These are phyloP conservation scores for Tetragnatha versicolor DNA, from an alignment of 1,140 invertebrate species.

Conservation along the genomic window DNA sequence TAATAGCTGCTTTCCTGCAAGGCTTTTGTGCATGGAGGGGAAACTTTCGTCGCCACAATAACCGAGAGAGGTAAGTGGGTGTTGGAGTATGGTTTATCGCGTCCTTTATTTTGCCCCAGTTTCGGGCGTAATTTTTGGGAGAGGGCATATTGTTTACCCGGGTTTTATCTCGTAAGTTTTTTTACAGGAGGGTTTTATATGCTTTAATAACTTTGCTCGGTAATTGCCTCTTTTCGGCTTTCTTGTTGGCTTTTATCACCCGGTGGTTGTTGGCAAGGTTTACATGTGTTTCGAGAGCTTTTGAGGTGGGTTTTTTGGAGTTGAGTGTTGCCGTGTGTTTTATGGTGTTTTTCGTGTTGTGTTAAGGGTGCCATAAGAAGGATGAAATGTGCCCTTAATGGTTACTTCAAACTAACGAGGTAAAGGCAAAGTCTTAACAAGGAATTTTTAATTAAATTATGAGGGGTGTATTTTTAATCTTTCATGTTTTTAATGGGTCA, in stretches of 20 bases:
- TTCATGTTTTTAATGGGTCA: too few relatives aligned
- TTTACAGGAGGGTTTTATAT: conserved; percentile 14
- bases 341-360: too few relatives aligned
- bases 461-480: too few relatives aligned
- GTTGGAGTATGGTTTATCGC: conserved; percentile 28
- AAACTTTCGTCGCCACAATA: conserved; percentile 15
- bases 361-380: too few relatives aligned
- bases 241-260: background rate
- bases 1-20: conserved; percentile 35
- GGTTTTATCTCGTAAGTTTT: conserved; percentile 20
- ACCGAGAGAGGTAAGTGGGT: conserved; percentile 1
- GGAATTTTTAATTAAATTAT: too few relatives aligned
- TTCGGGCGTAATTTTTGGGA: conserved; percentile 15
- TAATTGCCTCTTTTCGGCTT: conserved; percentile 8
- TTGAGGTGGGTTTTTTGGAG: too few relatives aligned
- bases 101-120: conserved; percentile 13
- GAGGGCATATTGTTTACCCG: background rate
- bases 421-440: too few relatives aligned
- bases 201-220: conserved; percentile 29
- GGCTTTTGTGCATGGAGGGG: background rate
- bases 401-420: too few relatives aligned
- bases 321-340: too few relatives aligned
- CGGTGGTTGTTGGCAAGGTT: too few relatives aligned
- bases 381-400: too few relatives aligned
- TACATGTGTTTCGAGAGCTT: too few relatives aligned